A percentile compares a stretch with the other conserved stretches of the same genome.
These are phyloP conservation scores for Paramisgurnus dabryanus DNA, from an alignment of 2,113 vertebrate species.

Conservation along the genomic window DNA sequence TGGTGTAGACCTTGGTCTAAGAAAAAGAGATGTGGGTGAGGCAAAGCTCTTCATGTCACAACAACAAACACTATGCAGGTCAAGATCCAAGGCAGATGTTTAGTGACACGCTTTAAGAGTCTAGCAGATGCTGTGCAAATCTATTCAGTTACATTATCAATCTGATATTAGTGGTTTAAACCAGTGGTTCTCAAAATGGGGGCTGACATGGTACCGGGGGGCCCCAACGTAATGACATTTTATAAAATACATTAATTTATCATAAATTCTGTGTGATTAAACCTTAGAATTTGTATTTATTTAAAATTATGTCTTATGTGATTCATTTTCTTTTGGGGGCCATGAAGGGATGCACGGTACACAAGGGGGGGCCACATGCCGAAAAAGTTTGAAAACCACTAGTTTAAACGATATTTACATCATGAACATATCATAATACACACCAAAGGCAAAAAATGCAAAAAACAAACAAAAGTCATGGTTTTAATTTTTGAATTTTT, in stretches of 20 bases:
- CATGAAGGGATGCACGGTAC: too few relatives aligned
- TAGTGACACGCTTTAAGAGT: background rate
- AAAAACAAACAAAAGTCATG: background rate
- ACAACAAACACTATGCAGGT: background rate
- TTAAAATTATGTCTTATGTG: too few relatives aligned
- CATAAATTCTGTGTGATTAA: too few relatives aligned
- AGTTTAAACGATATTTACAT: background rate
- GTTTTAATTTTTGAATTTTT: background rate
- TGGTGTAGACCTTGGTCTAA: constrained; percentile 93
- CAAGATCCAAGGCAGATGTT: constrained; percentile 21
- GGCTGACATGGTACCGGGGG: too few relatives aligned
- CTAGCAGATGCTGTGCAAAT: background rate
- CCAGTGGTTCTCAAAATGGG: too few relatives aligned
- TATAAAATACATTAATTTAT: too few relatives aligned
- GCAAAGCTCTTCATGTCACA: background rate
- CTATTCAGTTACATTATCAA: background rate
- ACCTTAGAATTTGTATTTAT: too few relatives aligned
- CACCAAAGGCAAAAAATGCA: background rate
- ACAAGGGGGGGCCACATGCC: too few relatives aligned
- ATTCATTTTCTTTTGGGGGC: too few relatives aligned
- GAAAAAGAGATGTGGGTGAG: constrained; percentile 18
- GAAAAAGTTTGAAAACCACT: too few relatives aligned
- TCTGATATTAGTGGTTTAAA: background rate
- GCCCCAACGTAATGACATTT: too few relatives aligned
- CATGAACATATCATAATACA: background rate